Evolutionary conservation across 2,888 invertebrate species (phyloP), one percentile per base, ranked within the genome.

Genomic region (Synergus umbraculus): DNA sequence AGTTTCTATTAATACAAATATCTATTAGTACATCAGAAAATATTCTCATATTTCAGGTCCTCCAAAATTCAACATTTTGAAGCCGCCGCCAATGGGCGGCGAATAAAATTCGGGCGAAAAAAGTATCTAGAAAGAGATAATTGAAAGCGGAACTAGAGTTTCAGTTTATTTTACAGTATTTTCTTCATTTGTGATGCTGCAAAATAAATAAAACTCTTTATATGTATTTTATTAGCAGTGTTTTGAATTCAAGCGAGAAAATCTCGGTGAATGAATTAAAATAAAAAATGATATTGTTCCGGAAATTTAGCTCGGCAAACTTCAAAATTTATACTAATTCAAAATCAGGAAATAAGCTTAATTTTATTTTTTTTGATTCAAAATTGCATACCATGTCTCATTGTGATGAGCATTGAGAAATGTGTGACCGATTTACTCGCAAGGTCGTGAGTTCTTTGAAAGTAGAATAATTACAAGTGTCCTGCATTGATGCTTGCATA

Each of bases 401-500:
- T 13, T 22, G 46, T 46, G 15, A 46, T 15, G 29, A 44, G 29
- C 22, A 46, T 46, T 67, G 46, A 29, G 67, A 67, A 67, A 67
- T 15, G 46, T 15, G 15, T 46, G 67, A 67, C 67, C 67, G 67
- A 67, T 46, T 67, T 46, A 29, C 29, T 46, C 46, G 22, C 46
- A 67, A 67, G 67, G 67, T 67, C 67, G 46, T 22, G 29, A 8
- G 46, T 67, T 67, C 46, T 46, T 46, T 67, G 67, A 46, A 67
- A 67, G 67, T 67, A 49, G 67, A 22, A 67, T 67, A 67, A 67
- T 67, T 67, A 18, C 44, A 67, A 67, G 29, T 29, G 22, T 22
- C 29, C 46, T 67, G 29, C 22, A 49, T 8, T 7, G 7, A 49
- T n/a, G 7, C 1, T 67, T 67, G 67, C 67, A 46, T 67, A 67